Evolutionary conservation across 1,140 invertebrate genomes (phyloP).

Genomic region (Danaus melanippus): DNA sequence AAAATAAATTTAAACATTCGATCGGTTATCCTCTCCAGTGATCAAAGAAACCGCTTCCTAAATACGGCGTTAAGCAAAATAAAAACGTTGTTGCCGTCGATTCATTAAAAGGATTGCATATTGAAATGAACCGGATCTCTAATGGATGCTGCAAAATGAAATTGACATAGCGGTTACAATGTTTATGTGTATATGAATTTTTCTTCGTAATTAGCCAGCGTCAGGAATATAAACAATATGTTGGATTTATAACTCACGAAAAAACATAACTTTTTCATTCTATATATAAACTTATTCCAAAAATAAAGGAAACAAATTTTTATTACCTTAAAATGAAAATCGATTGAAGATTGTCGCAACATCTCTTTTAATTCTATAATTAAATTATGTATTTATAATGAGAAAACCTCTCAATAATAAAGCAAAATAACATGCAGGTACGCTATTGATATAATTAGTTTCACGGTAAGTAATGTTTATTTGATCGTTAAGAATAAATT

Average conservation of each 20-base stretch:
- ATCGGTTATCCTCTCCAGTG: conserved; percentile 35
- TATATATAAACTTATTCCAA: too few species aligned
- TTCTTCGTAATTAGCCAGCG: conserved; percentile 24
- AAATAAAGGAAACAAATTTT: too few species aligned
- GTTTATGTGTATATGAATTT: conserved; percentile 59
- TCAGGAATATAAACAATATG: too few species aligned
- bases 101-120: conserved; percentile 62
- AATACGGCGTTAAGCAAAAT: conserved; percentile 60
- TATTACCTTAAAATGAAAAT: too few species aligned
- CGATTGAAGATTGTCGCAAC: too few species aligned
- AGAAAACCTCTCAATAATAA: conserved; percentile 24
- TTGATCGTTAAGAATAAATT: conserved; percentile 25
- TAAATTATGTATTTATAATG: conserved; percentile 26
- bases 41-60: conserved; percentile 63
- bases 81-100: conserved; percentile 60
- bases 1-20: conserved; percentile 40
- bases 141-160: conserved; percentile 67
- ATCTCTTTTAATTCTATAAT: conserved; percentile 11
- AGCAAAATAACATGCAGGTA: conserved; percentile 22
- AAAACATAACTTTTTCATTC: too few species aligned
- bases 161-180: conserved; percentile 55
- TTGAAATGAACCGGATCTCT: conserved; percentile 65
- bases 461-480: conserved; percentile 30
- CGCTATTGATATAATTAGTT: conserved; percentile 54
- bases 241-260: too few species aligned